Percentiles rank a stretch among this genome's conserved stretches.
Evolutionary conservation across 2,888 invertebrate genomes (phyloP).

Genomic region (Helobdella robusta): DNA sequence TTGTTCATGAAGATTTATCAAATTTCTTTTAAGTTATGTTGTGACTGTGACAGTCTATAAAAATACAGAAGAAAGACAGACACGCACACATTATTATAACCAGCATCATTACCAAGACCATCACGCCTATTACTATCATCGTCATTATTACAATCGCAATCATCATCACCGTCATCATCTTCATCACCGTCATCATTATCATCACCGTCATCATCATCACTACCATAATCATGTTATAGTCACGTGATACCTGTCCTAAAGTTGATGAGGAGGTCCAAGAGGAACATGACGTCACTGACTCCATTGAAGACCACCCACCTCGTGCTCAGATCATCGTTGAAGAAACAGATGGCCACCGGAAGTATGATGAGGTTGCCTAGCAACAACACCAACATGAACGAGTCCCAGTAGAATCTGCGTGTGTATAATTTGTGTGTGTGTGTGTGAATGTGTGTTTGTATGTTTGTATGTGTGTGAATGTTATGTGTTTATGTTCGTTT

Average conservation of each 20-base stretch:
- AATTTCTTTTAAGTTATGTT: too few species aligned
- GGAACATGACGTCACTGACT: conserved; percentile 98
- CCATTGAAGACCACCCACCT: conserved; percentile 99
- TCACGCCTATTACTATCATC: too few species aligned
- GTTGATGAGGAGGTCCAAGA: conserved; percentile 99
- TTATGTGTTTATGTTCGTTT: too few species aligned
- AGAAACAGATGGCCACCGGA: conserved; percentile 94
- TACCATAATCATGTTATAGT: not conserved
- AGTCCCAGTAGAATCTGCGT: conserved; percentile 94
- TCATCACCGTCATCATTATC: conserved; percentile 1
- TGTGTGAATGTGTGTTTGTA: too few species aligned
- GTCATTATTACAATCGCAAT: not conserved
- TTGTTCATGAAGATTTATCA: too few species aligned
- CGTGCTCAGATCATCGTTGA: conserved; percentile 57
- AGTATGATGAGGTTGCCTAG: conserved; percentile 96
- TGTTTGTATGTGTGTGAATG: too few species aligned
- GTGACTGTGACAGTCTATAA: too few species aligned
- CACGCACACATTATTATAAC: too few species aligned
- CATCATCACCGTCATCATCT: not conserved
- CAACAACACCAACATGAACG: conserved; percentile 91
- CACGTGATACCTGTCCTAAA: conserved; percentile 89
- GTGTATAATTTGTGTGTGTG: too few species aligned
- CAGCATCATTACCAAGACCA: too few species aligned
- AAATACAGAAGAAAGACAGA: too few species aligned
- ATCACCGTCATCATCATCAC: not conserved